Base-by-base conservation (phyloP, 2,113 vertebrate species). In the Prionailurus viverrinus region DNA sequence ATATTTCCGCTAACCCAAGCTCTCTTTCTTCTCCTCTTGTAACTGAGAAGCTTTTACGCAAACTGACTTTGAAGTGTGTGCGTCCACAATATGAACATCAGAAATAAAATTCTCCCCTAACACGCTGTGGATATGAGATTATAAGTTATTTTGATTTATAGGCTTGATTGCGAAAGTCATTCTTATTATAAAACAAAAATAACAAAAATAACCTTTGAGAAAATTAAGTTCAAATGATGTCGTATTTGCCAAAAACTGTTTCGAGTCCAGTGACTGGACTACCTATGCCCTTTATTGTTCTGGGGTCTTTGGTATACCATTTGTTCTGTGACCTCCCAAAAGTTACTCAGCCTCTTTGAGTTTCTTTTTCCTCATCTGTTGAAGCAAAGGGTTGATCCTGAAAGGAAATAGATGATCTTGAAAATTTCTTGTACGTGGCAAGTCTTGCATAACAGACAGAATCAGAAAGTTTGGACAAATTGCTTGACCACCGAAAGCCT, bases 211-310 rank as follows among this genome's bases (percentile, higher is more conserved):
- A 69, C 31, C 36, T 41, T 71, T 82, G 63, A 93, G 39, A 53
- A 96, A 83, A 79, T 82, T 61, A 80, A 61, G 63, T 87, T 82
- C 79, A 76, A 78, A 65, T 92, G 86, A 55, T 73, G 29, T 41
- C n/a, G 25, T 82, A 29, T n/a, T 87, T 87, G 16, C 51, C 33
- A 41, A 16, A 41, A 94, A 93, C 7, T 4, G 18, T 36, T 79
- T 68, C 29, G 79, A 87, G 61, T 39, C 39, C 65, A 53, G 14
- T 36, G 58, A 53, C 10, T 61, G 65, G 27, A 36, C 7, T 36
- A 45, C 48, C 39, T 15, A 4, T 8, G 25, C 45, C 51, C 27
- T 36, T 66, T 25, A 55, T 14, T 18, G 6, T 51, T 73, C 16
- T 33, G 66, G 7, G 71, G 68, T 68, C 23, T 15, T 2, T 48